A percentile compares a stretch with the other conserved stretches of the same genome.
Conservation (phyloP, 2,113 vertebrate genomes). For the Terrapene triunguis region DNA sequence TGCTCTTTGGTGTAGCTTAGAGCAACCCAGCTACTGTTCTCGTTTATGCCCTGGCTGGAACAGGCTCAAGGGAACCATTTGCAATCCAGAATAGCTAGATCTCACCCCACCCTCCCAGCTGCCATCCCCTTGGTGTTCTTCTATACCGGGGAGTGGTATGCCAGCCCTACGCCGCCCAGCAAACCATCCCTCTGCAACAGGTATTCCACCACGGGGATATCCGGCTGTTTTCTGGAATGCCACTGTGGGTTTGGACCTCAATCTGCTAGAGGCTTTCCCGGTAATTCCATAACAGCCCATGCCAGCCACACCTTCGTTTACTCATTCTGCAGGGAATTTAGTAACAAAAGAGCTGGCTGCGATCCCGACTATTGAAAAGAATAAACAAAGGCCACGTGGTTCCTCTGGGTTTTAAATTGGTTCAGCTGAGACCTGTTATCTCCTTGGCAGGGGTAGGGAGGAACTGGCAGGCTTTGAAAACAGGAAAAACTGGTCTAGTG, state of each 20-base stretch:
- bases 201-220: background rate
- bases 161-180: too few relatives aligned
- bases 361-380: background rate
- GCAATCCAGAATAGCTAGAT: background rate
- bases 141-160: background rate
- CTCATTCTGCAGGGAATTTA: fast-evolving
- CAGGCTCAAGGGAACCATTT: background rate
- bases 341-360: background rate
- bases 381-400: background rate
- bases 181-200: background rate
- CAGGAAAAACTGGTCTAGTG: slow-evolving; percentile 58
- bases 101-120: too few relatives aligned
- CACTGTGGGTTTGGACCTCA: background rate
- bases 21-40: background rate
- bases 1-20: background rate
- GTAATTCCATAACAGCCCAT: background rate
- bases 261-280: background rate
- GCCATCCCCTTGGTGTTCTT: background rate
- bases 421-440: slow-evolving; percentile 3
- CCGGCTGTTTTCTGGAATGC: background rate
- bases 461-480: slow-evolving; percentile 30
- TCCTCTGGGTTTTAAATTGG: slow-evolving; percentile 16
- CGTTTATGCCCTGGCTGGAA: background rate
- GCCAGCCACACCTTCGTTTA: fast-evolving
- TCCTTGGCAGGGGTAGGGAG: background rate